Percentiles rank a stretch among this genome's conserved stretches.
phyloP scores from a whole-genome alignment of 92 coral and sea anemone genomes.

The Epizoanthus illoricatus region DNA sequence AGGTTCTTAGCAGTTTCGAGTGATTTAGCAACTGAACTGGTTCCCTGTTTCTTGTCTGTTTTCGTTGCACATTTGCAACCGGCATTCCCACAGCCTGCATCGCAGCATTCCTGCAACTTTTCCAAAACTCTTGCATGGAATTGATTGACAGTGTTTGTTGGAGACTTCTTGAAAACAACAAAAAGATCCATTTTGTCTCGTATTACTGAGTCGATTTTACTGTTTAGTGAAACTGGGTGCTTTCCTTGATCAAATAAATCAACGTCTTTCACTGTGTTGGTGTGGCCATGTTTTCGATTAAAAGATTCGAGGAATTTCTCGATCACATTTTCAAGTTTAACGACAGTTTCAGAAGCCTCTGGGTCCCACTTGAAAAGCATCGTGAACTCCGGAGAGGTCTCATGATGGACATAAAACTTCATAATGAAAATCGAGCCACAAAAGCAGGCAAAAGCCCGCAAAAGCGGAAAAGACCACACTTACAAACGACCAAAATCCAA shows the following conservation, averaged over 20 bases:
- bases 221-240: constrained; percentile 18
- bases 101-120: neutral
- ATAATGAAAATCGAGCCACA: neutral
- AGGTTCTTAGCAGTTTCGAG: constrained; percentile 27
- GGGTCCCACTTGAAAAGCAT: constrained; percentile 50
- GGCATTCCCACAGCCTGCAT: neutral
- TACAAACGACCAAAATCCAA: neutral
- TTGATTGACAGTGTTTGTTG: neutral
- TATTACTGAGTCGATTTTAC: constrained; percentile 25
- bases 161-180: constrained; percentile 30
- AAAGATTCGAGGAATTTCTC: constrained; percentile 35
- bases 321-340: constrained; percentile 35
- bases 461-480: neutral
- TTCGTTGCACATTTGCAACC: neutral
- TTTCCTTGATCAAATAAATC: constrained; percentile 35
- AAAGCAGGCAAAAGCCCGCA: neutral
- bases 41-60: neutral
- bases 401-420: constrained; percentile 60
- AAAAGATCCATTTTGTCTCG: constrained; percentile 52
- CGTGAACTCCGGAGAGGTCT: constrained; percentile 48
- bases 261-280: constrained; percentile 22
- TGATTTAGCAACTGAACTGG: neutral
- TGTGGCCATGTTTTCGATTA: constrained; percentile 24
- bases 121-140: constrained; percentile 1
- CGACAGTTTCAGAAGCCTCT: constrained; percentile 18